These are phyloP conservation scores for Mesoclemmys tuberculata DNA, from an alignment of 2,113 vertebrate species.

Conservation along the genomic window DNA sequence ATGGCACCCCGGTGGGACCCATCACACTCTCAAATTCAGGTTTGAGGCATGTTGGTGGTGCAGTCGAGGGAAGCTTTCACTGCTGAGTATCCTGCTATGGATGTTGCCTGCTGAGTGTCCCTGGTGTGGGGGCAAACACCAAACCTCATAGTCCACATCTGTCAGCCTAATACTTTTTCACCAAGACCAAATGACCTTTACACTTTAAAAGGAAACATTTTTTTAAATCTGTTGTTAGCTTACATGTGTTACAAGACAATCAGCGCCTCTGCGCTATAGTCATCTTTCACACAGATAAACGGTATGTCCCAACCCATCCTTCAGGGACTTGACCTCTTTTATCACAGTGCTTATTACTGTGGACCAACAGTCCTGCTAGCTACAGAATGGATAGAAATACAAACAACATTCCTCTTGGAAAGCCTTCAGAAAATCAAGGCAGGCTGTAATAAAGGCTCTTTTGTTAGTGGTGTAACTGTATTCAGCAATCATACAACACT, in stretches of 20 bases:
- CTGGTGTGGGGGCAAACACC: not conserved
- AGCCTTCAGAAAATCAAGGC: not conserved
- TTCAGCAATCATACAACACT: not conserved
- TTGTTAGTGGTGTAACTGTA: not conserved
- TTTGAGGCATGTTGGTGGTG: not conserved
- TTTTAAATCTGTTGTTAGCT: not conserved
- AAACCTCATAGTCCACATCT: not conserved
- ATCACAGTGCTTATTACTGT: constrained; percentile 33
- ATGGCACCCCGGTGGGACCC: too few relatives aligned
- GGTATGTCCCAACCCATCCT: not conserved
- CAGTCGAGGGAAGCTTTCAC: not conserved
- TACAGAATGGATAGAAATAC: constrained; percentile 37
- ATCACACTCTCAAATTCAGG: too few relatives aligned
- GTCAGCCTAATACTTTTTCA: not conserved
- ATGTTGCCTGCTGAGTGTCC: not conserved
- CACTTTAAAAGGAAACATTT: not conserved
- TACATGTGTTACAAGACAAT: not conserved
- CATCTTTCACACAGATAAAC: constrained; percentile 41
- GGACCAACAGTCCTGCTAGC: not conserved
- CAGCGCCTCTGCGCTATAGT: not conserved
- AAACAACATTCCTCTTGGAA: not conserved
- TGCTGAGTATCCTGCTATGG: not conserved
- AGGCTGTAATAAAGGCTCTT: fast-evolving
- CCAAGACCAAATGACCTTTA: not conserved
- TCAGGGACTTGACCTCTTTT: constrained; percentile 12